phyloP scores from a whole-genome alignment of 1,140 invertebrate genomes.

The Brachionus angularis region DNA sequence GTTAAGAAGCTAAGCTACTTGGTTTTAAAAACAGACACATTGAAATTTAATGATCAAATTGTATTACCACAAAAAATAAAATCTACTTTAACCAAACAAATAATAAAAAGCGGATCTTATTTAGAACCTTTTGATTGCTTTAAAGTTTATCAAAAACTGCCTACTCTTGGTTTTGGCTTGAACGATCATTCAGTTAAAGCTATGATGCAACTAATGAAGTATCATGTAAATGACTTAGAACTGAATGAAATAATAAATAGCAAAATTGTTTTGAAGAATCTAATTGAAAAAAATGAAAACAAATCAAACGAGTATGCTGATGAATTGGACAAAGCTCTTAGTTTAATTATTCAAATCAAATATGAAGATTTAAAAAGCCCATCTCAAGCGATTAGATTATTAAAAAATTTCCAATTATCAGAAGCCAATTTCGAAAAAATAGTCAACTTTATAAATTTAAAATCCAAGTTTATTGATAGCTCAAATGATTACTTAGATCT shows the following conservation, averaged over 20 bases:
- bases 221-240: constrained; percentile 18
- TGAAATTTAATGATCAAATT: neutral
- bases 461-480: neutral
- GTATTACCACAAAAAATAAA: constrained; percentile 8
- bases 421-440: constrained; percentile 5
- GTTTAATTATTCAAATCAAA: constrained; percentile 8
- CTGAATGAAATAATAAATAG: neutral
- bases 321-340: neutral
- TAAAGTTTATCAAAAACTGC: neutral
- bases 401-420: constrained; percentile 6
- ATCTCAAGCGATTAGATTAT: neutral
- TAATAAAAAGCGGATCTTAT: constrained; percentile 1
- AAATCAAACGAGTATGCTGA: constrained; percentile 2
- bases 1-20: constrained; percentile 8
- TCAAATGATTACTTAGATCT: neutral
- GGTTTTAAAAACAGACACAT: neutral
- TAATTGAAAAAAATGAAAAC: neutral
- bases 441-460: neutral
- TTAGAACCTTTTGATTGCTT: constrained; percentile 36
- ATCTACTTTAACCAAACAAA: neutral
- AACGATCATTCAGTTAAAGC: constrained; percentile 8
- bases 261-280: neutral
- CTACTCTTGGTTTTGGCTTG: neutral
- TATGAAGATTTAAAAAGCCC: neutral
- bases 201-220: constrained; percentile 4